Evolutionary conservation across 1,140 invertebrate genomes (phyloP).

Genomic region (Nephila pilipes): DNA sequence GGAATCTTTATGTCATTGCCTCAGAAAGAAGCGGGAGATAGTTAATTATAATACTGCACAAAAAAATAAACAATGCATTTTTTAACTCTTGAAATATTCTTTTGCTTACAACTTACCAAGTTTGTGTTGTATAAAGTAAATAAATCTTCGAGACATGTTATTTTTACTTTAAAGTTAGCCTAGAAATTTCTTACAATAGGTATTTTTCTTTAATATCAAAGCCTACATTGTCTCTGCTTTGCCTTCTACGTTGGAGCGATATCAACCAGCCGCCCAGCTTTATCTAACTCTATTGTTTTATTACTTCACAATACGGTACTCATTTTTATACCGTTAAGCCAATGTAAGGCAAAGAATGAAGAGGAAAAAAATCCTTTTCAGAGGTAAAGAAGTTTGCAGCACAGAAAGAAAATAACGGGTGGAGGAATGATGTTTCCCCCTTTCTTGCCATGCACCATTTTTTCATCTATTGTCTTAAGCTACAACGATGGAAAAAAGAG

Average conservation of each 20-base stretch:
- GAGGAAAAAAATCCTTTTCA: slow-evolving; percentile 26
- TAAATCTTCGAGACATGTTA: neutral
- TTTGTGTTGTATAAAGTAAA: neutral
- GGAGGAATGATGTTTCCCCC: slow-evolving; percentile 16
- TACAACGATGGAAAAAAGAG: slow-evolving; percentile 16
- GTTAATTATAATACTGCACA: no score
- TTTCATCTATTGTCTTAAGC: slow-evolving; percentile 58
- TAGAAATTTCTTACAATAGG: neutral
- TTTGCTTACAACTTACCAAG: neutral
- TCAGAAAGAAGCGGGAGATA: no score
- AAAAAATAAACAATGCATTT: no score
- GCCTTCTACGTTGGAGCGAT: neutral
- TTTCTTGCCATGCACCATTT: slow-evolving; percentile 35
- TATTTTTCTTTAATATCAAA: neutral
- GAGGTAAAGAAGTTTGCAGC: slow-evolving; percentile 54
- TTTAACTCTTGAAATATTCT: neutral
- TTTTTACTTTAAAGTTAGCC: neutral
- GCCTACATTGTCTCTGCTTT: neutral
- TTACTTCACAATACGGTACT: slow-evolving; percentile 47
- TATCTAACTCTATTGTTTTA: slow-evolving; percentile 50
- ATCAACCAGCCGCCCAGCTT: neutral
- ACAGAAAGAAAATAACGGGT: neutral
- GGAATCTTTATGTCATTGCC: no score
- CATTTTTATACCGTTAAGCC: slow-evolving; percentile 68
- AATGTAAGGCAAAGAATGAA: neutral